A percentile compares a stretch with the other conserved stretches of the same genome.
Conservation (phyloP, 2,797 vertebrate genomes). For the Gallirallus australis region DNA sequence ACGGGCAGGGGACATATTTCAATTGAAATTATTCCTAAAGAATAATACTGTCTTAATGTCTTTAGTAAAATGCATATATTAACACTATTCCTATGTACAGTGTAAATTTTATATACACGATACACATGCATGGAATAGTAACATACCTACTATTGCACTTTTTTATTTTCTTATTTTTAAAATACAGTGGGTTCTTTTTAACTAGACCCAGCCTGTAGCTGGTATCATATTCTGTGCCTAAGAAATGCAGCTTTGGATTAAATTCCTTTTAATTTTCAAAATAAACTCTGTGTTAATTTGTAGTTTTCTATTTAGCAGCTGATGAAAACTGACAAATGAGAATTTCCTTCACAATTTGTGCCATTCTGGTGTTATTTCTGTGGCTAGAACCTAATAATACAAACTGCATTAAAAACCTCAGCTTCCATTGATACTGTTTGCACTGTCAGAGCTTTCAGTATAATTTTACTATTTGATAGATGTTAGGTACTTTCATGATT, state of each 20-base stretch:
- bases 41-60: background rate
- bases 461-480: constrained; percentile 23
- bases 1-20: background rate
- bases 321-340: constrained; percentile 28
- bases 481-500: background rate
- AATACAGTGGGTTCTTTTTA: background rate
- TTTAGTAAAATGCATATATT: background rate
- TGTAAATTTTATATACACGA: background rate
- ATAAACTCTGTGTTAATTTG: background rate
- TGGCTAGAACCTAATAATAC: constrained; percentile 13
- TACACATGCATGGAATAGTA: background rate
- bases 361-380: background rate
- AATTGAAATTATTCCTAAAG: background rate
- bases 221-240: background rate
- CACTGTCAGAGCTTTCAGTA: background rate
- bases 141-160: background rate
- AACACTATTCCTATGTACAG: background rate
- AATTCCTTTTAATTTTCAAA: constrained; percentile 42
- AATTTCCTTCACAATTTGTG: background rate
- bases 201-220: background rate
- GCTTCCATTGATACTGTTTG: background rate
- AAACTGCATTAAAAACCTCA: constrained; percentile 34
- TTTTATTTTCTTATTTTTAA: background rate
- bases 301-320: constrained; percentile 30
- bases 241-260: background rate